Conservation (phyloP, 2,888 invertebrate species). For the Eucriotettix oculatus region DNA sequence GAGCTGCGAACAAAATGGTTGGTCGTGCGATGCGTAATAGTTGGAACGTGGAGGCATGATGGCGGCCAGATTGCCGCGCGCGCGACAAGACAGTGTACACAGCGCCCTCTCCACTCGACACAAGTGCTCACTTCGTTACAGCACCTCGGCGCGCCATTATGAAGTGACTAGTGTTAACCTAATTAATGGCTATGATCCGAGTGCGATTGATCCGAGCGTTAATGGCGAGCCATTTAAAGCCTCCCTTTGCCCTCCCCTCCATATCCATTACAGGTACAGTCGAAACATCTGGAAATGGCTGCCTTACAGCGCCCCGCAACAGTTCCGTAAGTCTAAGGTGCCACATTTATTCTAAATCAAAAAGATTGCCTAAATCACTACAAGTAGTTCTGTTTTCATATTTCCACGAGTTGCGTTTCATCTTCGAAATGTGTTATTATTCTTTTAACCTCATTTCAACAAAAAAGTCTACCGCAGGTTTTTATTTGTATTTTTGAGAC, state of each 20-base stretch:
- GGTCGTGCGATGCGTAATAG: not conserved
- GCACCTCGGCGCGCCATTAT: not conserved
- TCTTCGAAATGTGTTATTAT: too few relatives aligned
- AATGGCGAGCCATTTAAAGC: constrained; percentile 8
- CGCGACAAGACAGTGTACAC: not conserved
- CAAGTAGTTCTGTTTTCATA: too few relatives aligned
- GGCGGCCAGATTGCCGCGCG: not conserved
- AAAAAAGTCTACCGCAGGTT: too few relatives aligned
- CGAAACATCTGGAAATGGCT: too few relatives aligned
- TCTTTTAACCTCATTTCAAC: too few relatives aligned
- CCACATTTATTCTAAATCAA: too few relatives aligned
- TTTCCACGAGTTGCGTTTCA: too few relatives aligned
- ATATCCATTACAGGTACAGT: not conserved
- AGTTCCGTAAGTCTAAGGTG: too few relatives aligned
- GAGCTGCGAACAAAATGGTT: too few relatives aligned
- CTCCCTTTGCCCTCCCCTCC: not conserved
- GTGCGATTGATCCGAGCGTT: constrained; percentile 8
- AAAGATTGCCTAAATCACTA: too few relatives aligned
- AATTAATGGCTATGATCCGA: constrained; percentile 8
- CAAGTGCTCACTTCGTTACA: not conserved
- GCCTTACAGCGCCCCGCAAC: too few relatives aligned
- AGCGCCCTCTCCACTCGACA: not conserved
- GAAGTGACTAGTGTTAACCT: constrained; percentile 5
- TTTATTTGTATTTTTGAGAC: too few relatives aligned
- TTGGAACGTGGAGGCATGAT: not conserved